Conservation (phyloP, 2,113 vertebrate species). For the Protobothrops mucrosquamatus region DNA sequence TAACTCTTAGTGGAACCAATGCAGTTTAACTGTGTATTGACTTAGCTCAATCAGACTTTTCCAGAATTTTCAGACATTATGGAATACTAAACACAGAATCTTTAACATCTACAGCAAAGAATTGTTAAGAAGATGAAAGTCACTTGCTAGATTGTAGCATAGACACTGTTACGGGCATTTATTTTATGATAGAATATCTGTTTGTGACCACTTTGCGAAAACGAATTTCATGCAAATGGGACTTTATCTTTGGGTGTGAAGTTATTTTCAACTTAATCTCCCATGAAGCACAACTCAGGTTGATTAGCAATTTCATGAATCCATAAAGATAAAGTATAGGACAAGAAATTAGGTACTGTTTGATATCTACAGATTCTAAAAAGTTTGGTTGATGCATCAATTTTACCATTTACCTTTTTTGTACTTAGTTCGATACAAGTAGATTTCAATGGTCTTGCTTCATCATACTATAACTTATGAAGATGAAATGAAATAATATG, state of each 20-base stretch:
- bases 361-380: not conserved
- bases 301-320: not conserved
- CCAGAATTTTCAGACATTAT: constrained; percentile 46
- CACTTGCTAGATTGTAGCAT: constrained; percentile 20
- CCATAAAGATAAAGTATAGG: not conserved
- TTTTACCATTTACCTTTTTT: not conserved
- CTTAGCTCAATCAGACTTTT: constrained; percentile 56
- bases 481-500: not conserved
- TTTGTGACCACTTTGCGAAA: constrained; percentile 33
- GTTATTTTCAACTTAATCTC: too few relatives aligned
- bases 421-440: not conserved
- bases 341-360: not conserved
- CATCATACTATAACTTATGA: not conserved
- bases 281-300: not conserved
- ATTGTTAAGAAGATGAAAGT: constrained; percentile 30
- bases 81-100: constrained; percentile 45
- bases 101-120: constrained; percentile 55
- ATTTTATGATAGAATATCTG: not conserved
- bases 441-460: not conserved
- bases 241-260: constrained; percentile 41
- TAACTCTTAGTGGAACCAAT: constrained; percentile 65
- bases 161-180: constrained; percentile 38
- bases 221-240: constrained; percentile 39
- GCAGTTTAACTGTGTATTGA: constrained; percentile 45
- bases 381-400: not conserved